These are phyloP conservation scores for Eublepharis macularius DNA, from an alignment of 2,113 vertebrate species.

Conservation along the genomic window DNA sequence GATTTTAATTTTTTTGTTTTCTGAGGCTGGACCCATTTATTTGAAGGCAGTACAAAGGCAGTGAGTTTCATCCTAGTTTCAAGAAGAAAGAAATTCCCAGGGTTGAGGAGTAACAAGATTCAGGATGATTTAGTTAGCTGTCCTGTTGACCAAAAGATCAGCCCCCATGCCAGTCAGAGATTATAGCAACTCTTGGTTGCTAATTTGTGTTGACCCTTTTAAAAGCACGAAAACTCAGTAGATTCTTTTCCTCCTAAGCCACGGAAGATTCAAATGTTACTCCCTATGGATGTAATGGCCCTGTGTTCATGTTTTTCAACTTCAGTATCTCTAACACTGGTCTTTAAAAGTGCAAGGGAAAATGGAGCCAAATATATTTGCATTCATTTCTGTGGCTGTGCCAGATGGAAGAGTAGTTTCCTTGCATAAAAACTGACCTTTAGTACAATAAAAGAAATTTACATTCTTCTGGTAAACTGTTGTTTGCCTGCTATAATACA, in stretches of 20 bases:
- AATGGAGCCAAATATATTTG: neutral
- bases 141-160: neutral
- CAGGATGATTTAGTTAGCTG: neutral
- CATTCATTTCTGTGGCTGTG: neutral
- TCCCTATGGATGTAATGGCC: neutral
- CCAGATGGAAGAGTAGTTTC: conserved; percentile 16
- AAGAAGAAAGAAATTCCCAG: neutral
- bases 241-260: neutral
- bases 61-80: neutral
- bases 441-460: neutral
- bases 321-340: neutral
- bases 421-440: conserved; percentile 31
- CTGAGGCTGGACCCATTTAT: neutral
- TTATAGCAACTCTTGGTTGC: neutral
- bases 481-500: neutral
- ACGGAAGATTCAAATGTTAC: neutral
- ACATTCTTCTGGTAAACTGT: conserved; percentile 10
- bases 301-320: neutral
- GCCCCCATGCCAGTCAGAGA: too few relatives aligned
- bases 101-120: neutral
- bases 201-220: neutral
- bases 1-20: neutral
- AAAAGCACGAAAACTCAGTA: neutral
- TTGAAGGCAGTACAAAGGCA: neutral
- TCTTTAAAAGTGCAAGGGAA: neutral